Conservation (phyloP, 2,888 invertebrate genomes). For the Copidosoma aretas region DNA sequence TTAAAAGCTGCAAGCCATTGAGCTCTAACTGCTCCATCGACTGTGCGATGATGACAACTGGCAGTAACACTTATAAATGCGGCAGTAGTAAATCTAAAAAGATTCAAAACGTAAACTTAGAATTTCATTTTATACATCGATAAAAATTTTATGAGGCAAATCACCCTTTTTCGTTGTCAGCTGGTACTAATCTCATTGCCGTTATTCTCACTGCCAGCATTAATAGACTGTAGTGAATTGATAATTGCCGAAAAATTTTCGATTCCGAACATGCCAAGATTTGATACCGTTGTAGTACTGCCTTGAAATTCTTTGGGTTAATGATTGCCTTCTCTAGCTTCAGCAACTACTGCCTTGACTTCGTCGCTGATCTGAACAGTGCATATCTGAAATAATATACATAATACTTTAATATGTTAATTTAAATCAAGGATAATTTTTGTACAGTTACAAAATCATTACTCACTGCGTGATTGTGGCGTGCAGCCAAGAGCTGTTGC, state of each 20-base stretch:
- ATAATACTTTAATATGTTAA: conserved; percentile 2
- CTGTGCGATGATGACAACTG: conserved; percentile 96
- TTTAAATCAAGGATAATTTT: conserved; percentile 4
- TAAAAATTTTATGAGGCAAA: conserved; percentile 41
- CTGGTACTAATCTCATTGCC: conserved; percentile 76
- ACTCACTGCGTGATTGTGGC: conserved; percentile 89
- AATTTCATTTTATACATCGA: not conserved
- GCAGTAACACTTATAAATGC: conserved; percentile 88
- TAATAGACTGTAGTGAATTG: conserved; percentile 95
- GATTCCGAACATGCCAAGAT: conserved; percentile 92
- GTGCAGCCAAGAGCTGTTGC: conserved; percentile 96
- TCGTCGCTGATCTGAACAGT: conserved; percentile 81
- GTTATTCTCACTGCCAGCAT: conserved; percentile 89
- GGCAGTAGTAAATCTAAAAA: conserved; percentile 73
- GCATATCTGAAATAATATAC: conserved; percentile 69
- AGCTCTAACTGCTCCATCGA: conserved; percentile 98
- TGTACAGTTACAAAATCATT: conserved; percentile 10
- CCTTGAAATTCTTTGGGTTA: conserved; percentile 96
- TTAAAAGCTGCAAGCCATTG: conserved; percentile 92
- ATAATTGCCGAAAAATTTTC: conserved; percentile 92
- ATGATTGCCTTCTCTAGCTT: conserved; percentile 87
- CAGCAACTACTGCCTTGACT: conserved; percentile 81
- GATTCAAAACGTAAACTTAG: conserved; percentile 28
- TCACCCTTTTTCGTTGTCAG: conserved; percentile 80
- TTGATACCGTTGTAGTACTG: conserved; percentile 93